Conservation (phyloP, 2,113 vertebrate species). For the Merops nubicus region DNA sequence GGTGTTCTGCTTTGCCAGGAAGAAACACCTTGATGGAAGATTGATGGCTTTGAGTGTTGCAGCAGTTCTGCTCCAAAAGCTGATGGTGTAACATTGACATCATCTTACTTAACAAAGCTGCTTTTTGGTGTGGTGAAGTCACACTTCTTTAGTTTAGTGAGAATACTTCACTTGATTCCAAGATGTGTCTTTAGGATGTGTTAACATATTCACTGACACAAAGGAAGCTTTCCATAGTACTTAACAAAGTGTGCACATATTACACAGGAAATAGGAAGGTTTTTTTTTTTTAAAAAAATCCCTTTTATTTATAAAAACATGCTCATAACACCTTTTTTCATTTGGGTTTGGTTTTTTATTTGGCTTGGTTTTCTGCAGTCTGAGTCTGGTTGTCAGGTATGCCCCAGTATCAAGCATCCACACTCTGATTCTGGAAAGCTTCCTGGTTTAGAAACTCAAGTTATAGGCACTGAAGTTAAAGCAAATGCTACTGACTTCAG, state of each 20-base stretch:
- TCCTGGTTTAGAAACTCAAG: neutral
- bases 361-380: neutral
- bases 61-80: neutral
- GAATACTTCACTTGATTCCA: neutral
- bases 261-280: neutral
- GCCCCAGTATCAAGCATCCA: neutral
- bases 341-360: neutral
- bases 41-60: fast-evolving
- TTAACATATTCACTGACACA: neutral
- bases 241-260: neutral
- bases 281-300: neutral
- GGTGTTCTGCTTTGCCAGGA: neutral
- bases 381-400: neutral
- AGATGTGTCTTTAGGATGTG: neutral
- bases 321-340: neutral
- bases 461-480: neutral
- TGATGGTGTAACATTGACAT: neutral
- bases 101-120: neutral
- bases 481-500: neutral
- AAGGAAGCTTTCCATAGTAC: neutral
- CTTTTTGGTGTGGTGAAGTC: neutral
- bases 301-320: neutral
- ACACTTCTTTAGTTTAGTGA: neutral
- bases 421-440: neutral
- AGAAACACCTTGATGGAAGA: neutral